A percentile compares a stretch with the other conserved stretches of the same genome.
These are phyloP conservation scores for Iphiclides podalirius DNA, from an alignment of 2,888 invertebrate species.

Conservation along the genomic window DNA sequence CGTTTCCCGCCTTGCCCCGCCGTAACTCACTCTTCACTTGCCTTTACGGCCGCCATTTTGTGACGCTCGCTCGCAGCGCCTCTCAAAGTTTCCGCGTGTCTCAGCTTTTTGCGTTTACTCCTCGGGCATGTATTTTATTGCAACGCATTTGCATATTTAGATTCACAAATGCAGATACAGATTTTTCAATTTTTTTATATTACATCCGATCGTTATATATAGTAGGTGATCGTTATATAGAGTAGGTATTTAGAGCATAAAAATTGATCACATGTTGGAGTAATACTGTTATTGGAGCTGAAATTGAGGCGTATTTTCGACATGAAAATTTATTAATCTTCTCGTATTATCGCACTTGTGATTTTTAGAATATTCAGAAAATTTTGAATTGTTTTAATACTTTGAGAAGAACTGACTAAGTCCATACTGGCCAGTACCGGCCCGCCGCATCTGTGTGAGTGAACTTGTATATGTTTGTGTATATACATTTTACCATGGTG, in stretches of 20 bases:
- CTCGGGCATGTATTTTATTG: neutral
- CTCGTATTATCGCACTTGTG: too few relatives aligned
- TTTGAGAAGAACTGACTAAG: slow-evolving; percentile 14
- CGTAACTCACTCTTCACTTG: slow-evolving; percentile 80
- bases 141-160: neutral
- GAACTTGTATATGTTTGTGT: slow-evolving; percentile 42
- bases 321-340: too few relatives aligned
- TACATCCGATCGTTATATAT: too few relatives aligned
- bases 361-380: too few relatives aligned
- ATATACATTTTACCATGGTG: slow-evolving; percentile 28
- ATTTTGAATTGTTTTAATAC: neutral
- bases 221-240: too few relatives aligned
- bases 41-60: slow-evolving; percentile 80
- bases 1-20: slow-evolving; percentile 38
- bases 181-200: too few relatives aligned
- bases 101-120: neutral
- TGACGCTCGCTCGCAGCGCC: slow-evolving; percentile 72
- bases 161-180: too few relatives aligned
- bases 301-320: too few relatives aligned
- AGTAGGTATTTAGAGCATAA: too few relatives aligned
- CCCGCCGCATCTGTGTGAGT: slow-evolving; percentile 51
- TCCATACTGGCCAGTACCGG: slow-evolving; percentile 31
- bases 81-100: slow-evolving; percentile 11
- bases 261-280: too few relatives aligned
- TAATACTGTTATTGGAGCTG: too few relatives aligned